A percentile compares a stretch with the other conserved stretches of the same genome.
phyloP scores from a whole-genome alignment of 64 coral and sea anemone genomes.

The Dendrophyllia cribrosa region DNA sequence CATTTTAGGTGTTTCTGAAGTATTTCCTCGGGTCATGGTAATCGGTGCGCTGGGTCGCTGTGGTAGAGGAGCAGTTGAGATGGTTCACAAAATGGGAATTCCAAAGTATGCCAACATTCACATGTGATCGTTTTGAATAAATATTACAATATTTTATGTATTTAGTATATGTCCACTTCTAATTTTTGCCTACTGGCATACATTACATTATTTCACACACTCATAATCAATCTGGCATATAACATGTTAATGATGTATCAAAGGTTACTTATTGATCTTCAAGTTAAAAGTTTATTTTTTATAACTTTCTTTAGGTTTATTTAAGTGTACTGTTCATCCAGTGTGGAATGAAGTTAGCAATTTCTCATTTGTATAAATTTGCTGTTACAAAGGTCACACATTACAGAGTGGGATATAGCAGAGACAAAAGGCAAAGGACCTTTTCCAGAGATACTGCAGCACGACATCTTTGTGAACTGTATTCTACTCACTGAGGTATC shows the following conservation, averaged over 20 bases:
- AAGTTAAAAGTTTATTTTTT: too few relatives aligned
- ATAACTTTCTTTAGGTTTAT: too few relatives aligned
- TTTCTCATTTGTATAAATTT: too few relatives aligned
- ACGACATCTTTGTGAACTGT: conserved; percentile 68
- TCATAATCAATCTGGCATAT: too few relatives aligned
- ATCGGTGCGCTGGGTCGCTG: conserved; percentile 88
- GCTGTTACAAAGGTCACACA: conserved; percentile 19
- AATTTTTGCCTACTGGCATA: too few relatives aligned
- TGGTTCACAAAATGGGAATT: conserved; percentile 77
- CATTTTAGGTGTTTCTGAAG: conserved; percentile 51
- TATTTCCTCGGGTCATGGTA: conserved; percentile 62
- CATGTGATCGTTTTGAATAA: background rate
- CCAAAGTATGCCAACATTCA: conserved; percentile 51
- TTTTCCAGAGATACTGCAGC: conserved; percentile 45
- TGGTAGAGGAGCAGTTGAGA: conserved; percentile 78
- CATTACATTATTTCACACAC: too few relatives aligned
- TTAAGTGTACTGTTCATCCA: too few relatives aligned
- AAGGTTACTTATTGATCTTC: too few relatives aligned
- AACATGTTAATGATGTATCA: too few relatives aligned
- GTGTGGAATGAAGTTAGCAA: too few relatives aligned
- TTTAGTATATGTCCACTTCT: too few relatives aligned
- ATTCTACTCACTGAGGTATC: conserved; percentile 36
- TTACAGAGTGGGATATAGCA: conserved; percentile 59
- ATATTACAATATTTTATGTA: background rate
- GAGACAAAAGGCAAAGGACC: conserved; percentile 64